These are phyloP conservation scores for Agriopis leucophaearia DNA, from an alignment of 2,888 invertebrate species.

Conservation along the genomic window DNA sequence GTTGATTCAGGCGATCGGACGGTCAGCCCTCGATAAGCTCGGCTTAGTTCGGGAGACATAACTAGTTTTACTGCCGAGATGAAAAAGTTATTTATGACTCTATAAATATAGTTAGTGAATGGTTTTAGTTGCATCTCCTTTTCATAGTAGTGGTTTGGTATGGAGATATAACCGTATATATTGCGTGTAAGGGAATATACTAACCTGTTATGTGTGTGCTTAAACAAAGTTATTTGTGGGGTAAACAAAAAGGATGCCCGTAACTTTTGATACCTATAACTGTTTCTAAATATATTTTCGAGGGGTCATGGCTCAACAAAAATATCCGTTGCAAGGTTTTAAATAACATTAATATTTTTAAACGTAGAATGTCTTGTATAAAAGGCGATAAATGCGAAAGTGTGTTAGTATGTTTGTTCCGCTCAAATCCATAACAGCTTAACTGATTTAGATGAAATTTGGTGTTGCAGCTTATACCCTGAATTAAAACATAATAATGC, in stretches of 20 bases:
- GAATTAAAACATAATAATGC: too few species aligned
- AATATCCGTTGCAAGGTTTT: background rate
- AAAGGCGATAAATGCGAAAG: too few species aligned
- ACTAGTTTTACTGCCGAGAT: slow-evolving; percentile 15
- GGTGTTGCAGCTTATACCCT: too few species aligned
- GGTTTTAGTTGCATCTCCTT: background rate
- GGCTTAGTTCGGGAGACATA: slow-evolving; percentile 10
- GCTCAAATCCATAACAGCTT: too few species aligned
- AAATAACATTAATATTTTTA: background rate
- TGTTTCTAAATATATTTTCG: slow-evolving; percentile 9
- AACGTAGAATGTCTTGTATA: background rate
- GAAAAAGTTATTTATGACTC: background rate
- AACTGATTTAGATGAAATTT: too few species aligned
- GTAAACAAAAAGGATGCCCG: slow-evolving; percentile 14
- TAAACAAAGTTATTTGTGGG: slow-evolving; percentile 3
- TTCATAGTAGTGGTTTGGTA: background rate
- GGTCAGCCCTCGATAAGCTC: slow-evolving; percentile 27
- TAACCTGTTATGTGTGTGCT: background rate
- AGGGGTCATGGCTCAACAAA: background rate
- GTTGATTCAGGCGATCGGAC: slow-evolving; percentile 38
- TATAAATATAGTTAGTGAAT: background rate
- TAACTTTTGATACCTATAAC: slow-evolving; percentile 17
- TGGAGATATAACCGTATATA: background rate
- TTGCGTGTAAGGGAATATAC: background rate
- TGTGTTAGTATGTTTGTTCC: too few species aligned